Percentiles rank a stretch among this genome's conserved stretches.
Evolutionary conservation across 2,888 invertebrate species (phyloP).

Genomic region (Eugnorisma glareosa): DNA sequence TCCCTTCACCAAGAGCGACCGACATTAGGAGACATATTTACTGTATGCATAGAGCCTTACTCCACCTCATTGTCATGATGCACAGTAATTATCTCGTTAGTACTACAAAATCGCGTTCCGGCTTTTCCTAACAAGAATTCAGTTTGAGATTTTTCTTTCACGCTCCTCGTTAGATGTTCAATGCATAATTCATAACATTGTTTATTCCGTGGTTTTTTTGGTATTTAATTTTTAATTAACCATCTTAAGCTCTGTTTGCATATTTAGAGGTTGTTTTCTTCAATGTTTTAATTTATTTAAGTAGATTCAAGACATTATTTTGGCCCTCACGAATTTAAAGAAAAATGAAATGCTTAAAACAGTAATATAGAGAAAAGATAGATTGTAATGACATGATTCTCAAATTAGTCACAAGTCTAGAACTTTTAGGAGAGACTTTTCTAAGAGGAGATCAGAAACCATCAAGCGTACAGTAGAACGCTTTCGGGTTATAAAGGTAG

Average conservation of each 20-base stretch:
- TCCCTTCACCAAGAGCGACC: neutral
- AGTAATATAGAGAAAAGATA: neutral
- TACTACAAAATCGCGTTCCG: constrained; percentile 54
- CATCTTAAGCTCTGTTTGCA: constrained; percentile 3
- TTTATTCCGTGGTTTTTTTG: constrained; percentile 14
- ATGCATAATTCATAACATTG: constrained; percentile 56
- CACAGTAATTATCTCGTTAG: constrained; percentile 57
- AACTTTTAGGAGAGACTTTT: neutral
- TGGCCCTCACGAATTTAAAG: neutral
- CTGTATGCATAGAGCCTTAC: constrained; percentile 33
- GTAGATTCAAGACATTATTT: neutral
- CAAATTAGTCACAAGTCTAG: fast-evolving
- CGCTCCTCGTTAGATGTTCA: constrained; percentile 29
- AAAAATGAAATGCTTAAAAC: neutral
- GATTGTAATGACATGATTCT: neutral
- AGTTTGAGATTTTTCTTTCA: constrained; percentile 28
- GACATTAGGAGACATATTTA: neutral
- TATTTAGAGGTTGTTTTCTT: constrained; percentile 1
- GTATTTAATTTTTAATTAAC: constrained; percentile 12
- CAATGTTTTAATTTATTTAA: neutral
- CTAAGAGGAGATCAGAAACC: neutral
- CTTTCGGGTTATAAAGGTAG: neutral
- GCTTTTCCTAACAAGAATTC: constrained; percentile 61
- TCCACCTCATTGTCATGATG: constrained; percentile 34
- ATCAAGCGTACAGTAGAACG: neutral